These are phyloP conservation scores for Sialis fuliginosa DNA, from an alignment of 2,888 invertebrate genomes.

Conservation along the genomic window DNA sequence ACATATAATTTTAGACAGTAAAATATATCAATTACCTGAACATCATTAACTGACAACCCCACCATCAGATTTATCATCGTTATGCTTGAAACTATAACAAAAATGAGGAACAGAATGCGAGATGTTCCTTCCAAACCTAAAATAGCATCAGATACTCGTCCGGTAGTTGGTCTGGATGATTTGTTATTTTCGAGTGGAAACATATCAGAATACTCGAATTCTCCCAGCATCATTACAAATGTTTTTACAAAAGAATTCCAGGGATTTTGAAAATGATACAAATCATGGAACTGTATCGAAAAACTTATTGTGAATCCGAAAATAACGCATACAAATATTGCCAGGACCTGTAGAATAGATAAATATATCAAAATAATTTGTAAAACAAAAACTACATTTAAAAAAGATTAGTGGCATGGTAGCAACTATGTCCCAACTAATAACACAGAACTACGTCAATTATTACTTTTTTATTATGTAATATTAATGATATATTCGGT, in stretches of 20 bases:
- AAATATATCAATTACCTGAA: slow-evolving; percentile 17
- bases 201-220: slow-evolving; percentile 29
- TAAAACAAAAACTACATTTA: too few relatives aligned
- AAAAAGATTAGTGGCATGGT: too few relatives aligned
- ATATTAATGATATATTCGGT: too few relatives aligned
- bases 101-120: slow-evolving; percentile 29
- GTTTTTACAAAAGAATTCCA: slow-evolving; percentile 29
- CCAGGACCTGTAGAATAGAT: slow-evolving; percentile 23
- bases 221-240: slow-evolving; percentile 39
- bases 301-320: slow-evolving; percentile 36
- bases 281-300: slow-evolving; percentile 29
- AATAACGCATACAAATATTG: slow-evolving; percentile 32
- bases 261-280: slow-evolving; percentile 23
- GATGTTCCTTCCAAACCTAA: slow-evolving; percentile 14
- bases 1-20: too few relatives aligned
- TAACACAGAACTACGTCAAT: too few relatives aligned
- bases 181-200: slow-evolving; percentile 13
- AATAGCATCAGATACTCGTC: too few relatives aligned
- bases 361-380: not conserved
- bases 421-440: too few relatives aligned
- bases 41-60: slow-evolving; percentile 35
- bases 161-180: too few relatives aligned
- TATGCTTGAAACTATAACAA: slow-evolving; percentile 32
- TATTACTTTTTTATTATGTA: too few relatives aligned
- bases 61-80: slow-evolving; percentile 36